Evolutionary conservation across 2,113 vertebrate species (phyloP).

Genomic region (Mixornis gularis): DNA sequence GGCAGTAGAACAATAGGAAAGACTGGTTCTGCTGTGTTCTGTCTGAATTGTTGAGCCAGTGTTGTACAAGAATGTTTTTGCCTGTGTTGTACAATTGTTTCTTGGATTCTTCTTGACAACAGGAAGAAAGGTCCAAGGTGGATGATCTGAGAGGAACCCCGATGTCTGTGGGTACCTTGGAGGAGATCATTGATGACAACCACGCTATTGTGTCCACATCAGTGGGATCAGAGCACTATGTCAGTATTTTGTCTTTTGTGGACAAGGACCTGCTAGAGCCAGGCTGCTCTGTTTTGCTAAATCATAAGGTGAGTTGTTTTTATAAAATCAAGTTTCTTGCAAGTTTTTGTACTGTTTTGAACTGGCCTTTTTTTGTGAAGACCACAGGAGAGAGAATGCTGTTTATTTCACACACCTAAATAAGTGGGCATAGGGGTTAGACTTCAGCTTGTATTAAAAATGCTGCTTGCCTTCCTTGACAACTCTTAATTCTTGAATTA

Average conservation of each 20-base stretch:
- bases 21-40: not conserved
- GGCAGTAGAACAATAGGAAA: not conserved
- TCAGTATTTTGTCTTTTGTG: constrained; percentile 97
- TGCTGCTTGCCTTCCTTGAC: not conserved
- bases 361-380: not conserved
- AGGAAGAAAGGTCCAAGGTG: constrained; percentile 98
- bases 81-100: not conserved
- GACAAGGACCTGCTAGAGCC: constrained; percentile 96
- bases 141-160: constrained; percentile 95
- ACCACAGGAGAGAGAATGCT: not conserved
- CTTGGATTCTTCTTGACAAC: not conserved
- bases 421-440: not conserved
- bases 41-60: not conserved
- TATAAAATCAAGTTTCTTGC: not conserved
- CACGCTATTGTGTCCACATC: constrained; percentile 96
- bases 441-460: not conserved
- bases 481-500: constrained; percentile 41
- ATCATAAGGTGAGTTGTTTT: constrained; percentile 85
- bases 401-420: not conserved
- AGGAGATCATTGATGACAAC: constrained; percentile 98
- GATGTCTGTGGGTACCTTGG: constrained; percentile 95
- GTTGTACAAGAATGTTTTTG: not conserved
- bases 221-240: constrained; percentile 95
- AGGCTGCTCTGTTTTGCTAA: constrained; percentile 94
- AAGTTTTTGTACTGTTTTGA: not conserved